phyloP scores from a whole-genome alignment of 2,113 vertebrate species.

The Saimiri boliviensis region DNA sequence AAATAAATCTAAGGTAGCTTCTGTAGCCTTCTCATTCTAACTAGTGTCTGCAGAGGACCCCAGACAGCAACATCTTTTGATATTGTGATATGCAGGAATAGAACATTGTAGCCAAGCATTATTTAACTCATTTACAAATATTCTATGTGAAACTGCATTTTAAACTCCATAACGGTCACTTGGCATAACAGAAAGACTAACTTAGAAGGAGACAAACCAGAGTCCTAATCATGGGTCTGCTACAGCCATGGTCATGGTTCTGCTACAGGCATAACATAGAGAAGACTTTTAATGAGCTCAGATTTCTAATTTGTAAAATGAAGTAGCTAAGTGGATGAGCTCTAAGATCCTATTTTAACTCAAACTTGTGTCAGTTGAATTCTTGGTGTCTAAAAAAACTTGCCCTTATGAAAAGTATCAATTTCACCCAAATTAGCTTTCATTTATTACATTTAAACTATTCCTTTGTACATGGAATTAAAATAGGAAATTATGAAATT shows the following conservation, averaged over 20 bases:
- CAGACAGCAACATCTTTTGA: not conserved
- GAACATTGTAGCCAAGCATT: not conserved
- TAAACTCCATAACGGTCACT: not conserved
- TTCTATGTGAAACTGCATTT: not conserved
- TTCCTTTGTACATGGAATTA: not conserved
- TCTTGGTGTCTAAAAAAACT: conserved; percentile 19
- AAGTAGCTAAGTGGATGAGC: not conserved
- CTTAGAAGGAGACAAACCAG: not conserved
- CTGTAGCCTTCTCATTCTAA: not conserved
- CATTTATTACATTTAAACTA: not conserved
- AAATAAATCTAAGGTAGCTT: not conserved
- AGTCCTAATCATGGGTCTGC: not conserved
- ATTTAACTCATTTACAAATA: not conserved
- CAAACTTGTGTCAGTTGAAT: not conserved
- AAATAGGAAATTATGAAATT: not conserved
- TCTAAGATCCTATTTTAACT: not conserved
- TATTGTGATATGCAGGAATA: not conserved
- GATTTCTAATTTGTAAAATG: conserved; percentile 26
- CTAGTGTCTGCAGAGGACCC: not conserved
- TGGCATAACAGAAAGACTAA: not conserved
- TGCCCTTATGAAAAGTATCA: conserved; percentile 23
- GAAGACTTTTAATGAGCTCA: not conserved
- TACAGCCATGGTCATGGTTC: not conserved
- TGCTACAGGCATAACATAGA: not conserved
- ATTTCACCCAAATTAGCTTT: conserved; percentile 26